Evolutionary conservation across 2,797 vertebrate genomes (phyloP).

Genomic region (Pseudochaenichthys georgianus): DNA sequence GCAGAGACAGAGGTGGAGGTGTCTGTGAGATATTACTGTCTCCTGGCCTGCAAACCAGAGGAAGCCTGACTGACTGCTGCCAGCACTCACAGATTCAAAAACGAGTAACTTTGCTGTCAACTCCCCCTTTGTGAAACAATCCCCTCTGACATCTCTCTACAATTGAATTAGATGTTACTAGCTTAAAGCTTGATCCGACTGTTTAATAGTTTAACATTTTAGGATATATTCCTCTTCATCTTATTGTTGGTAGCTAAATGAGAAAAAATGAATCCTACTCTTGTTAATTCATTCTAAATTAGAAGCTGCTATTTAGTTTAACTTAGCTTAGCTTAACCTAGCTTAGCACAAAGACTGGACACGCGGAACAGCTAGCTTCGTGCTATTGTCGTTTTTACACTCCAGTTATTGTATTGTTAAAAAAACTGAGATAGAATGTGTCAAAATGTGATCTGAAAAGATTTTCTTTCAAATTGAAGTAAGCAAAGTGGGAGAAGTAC

Average conservation of each 20-base stretch:
- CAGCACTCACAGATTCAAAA: neutral
- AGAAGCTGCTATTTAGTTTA: too few relatives aligned
- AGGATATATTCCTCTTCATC: neutral
- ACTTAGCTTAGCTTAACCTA: too few relatives aligned
- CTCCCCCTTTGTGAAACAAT: neutral
- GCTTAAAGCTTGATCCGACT: neutral
- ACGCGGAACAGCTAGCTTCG: too few relatives aligned
- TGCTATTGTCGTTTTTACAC: too few relatives aligned
- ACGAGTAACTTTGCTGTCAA: neutral
- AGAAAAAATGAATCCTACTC: neutral
- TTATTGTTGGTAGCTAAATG: neutral
- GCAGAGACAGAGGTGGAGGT: conserved; percentile 74
- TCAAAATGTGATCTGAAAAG: too few relatives aligned
- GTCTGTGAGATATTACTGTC: conserved; percentile 75
- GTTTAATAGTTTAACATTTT: neutral
- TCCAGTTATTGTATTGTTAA: too few relatives aligned
- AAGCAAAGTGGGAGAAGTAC: too few relatives aligned
- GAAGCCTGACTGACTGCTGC: conserved; percentile 46
- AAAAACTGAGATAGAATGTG: too few relatives aligned
- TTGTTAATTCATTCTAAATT: neutral
- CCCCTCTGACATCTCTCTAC: neutral
- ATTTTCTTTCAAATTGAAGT: too few relatives aligned
- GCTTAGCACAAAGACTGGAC: too few relatives aligned
- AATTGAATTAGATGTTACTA: neutral
- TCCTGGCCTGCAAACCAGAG: conserved; percentile 76